Evolutionary conservation across 2,113 vertebrate genomes (phyloP).

Genomic region (Eupsittula cactorum): DNA sequence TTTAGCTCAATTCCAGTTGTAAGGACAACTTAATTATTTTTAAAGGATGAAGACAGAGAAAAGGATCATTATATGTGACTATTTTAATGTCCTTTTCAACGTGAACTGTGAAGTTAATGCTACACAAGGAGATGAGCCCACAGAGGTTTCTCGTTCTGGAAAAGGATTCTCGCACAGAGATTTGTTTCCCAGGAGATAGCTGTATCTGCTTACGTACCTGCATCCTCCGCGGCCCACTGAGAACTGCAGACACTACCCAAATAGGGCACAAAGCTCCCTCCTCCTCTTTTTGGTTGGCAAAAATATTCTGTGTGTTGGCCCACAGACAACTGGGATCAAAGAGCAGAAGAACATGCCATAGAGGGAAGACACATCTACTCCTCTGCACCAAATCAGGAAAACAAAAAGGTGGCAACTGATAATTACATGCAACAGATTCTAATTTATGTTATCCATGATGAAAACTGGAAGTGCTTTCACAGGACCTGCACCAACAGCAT

Average conservation of each 20-base stretch:
- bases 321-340: not conserved
- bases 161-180: not conserved
- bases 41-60: not conserved
- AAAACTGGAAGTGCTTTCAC: not conserved
- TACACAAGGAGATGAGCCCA: not conserved
- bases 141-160: not conserved
- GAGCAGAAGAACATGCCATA: not conserved
- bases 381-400: not conserved
- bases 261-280: not conserved
- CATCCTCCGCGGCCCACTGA: not conserved
- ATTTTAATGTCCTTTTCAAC: not conserved
- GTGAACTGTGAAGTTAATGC: not conserved
- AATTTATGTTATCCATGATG: not conserved
- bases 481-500: not conserved
- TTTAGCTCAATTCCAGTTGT: not conserved
- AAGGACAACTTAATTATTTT: slow-evolving; percentile 11
- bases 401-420: not conserved
- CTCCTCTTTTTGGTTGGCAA: not conserved
- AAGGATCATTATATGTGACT: not conserved
- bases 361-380: not conserved
- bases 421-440: not conserved
- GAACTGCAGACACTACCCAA: not conserved
- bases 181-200: not conserved
- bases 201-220: not conserved
- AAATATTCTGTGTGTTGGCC: not conserved